Conservation (phyloP, 2,888 invertebrate species). For the Plagodis pulveraria region DNA sequence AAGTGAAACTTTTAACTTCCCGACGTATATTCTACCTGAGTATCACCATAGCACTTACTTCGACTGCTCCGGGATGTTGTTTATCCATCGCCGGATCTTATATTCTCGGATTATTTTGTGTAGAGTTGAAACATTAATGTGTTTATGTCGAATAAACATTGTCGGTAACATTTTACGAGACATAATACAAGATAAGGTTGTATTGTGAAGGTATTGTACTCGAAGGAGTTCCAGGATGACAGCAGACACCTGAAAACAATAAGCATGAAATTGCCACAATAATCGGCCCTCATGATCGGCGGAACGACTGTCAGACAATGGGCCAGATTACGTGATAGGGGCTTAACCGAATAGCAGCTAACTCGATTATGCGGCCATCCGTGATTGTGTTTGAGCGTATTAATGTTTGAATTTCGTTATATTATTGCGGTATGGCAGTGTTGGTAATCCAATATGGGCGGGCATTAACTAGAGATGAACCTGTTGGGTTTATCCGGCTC, state of each 20-base stretch:
- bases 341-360: conserved; percentile 82
- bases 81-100: conserved; percentile 50
- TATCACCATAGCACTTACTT: conserved; percentile 72
- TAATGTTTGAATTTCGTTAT: conserved; percentile 84
- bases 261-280: conserved; percentile 81
- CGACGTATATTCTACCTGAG: conserved; percentile 72
- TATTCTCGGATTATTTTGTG: conserved; percentile 15
- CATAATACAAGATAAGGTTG: conserved; percentile 54
- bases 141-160: conserved; percentile 31
- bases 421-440: conserved; percentile 76
- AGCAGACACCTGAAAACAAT: conserved; percentile 81
- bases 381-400: conserved; percentile 83
- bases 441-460: conserved; percentile 77
- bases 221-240: conserved; percentile 43
- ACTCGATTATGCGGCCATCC: conserved; percentile 84
- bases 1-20: conserved; percentile 79
- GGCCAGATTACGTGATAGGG: conserved; percentile 81
- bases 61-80: conserved; percentile 58
- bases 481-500: conserved; percentile 25
- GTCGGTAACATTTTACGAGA: conserved; percentile 58
- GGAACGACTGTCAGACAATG: conserved; percentile 75
- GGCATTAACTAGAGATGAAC: conserved; percentile 66
- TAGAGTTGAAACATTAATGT: conserved; percentile 24
- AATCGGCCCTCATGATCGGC: conserved; percentile 80
- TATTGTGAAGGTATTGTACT: conserved; percentile 53